Conservation (phyloP, 2,797 vertebrate genomes). For the Anomalospiza imberbis region DNA sequence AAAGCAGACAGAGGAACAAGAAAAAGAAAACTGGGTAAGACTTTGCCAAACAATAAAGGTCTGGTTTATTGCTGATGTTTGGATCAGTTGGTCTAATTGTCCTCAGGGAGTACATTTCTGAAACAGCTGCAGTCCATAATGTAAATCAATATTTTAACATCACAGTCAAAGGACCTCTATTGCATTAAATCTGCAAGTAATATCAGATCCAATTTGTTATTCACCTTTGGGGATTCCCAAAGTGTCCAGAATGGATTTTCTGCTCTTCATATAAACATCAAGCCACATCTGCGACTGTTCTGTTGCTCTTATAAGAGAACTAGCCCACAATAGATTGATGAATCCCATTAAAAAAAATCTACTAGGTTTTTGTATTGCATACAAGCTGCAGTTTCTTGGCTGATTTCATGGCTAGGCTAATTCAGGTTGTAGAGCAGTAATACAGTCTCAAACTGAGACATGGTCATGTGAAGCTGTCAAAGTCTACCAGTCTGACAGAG, state of each 20-base stretch:
- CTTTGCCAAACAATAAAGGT: neutral
- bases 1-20: neutral
- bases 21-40: neutral
- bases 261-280: neutral
- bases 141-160: neutral
- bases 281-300: neutral
- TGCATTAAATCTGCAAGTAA: neutral
- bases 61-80: neutral
- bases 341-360: neutral
- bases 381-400: neutral
- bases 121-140: neutral
- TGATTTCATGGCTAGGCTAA: neutral
- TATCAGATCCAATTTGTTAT: neutral
- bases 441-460: neutral
- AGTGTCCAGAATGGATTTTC: neutral
- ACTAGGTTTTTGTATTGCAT: neutral
- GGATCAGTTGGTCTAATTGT: neutral
- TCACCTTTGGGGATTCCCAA: neutral
- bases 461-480: neutral
- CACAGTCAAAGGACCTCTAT: neutral
- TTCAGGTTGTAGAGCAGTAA: neutral
- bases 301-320: neutral
- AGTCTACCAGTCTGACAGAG: neutral
- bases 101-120: neutral
- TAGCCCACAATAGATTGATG: neutral